Percentiles rank a stretch among this genome's conserved stretches.
These are phyloP conservation scores for Pseudobourletiella spinata DNA, from an alignment of 1,140 invertebrate genomes.

Conservation along the genomic window DNA sequence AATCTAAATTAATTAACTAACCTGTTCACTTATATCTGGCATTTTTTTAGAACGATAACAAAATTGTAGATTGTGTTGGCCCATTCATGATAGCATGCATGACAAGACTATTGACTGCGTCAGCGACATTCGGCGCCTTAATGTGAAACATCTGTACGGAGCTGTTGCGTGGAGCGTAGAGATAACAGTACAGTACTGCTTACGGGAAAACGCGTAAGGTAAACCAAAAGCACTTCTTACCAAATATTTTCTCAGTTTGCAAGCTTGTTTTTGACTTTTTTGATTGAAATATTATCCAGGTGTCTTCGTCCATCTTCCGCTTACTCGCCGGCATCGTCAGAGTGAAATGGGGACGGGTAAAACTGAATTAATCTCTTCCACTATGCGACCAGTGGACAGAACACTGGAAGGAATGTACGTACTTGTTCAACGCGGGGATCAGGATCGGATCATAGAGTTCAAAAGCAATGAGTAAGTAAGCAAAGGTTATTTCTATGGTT, in stretches of 20 bases:
- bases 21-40: no score
- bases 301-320: slow-evolving; percentile 25
- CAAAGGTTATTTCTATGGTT: no score
- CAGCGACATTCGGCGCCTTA: no score
- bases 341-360: background rate
- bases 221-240: slow-evolving; percentile 10
- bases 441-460: slow-evolving; percentile 24
- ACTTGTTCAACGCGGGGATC: slow-evolving; percentile 18
- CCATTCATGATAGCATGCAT: no score
- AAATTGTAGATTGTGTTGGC: no score
- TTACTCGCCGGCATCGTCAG: slow-evolving; percentile 25
- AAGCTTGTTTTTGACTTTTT: slow-evolving; percentile 25
- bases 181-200: no score
- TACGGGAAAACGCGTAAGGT: background rate
- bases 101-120: no score
- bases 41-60: no score
- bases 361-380: background rate
- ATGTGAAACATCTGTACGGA: no score
- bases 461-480: slow-evolving; percentile 26
- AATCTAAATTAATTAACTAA: no score
- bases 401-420: slow-evolving; percentile 21
- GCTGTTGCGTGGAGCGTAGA: background rate
- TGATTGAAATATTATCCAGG: slow-evolving; percentile 23
- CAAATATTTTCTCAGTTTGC: slow-evolving; percentile 14
- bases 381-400: slow-evolving; percentile 11